phyloP scores from a whole-genome alignment of 1,140 invertebrate species.

The Eupristina koningsbergeri region DNA sequence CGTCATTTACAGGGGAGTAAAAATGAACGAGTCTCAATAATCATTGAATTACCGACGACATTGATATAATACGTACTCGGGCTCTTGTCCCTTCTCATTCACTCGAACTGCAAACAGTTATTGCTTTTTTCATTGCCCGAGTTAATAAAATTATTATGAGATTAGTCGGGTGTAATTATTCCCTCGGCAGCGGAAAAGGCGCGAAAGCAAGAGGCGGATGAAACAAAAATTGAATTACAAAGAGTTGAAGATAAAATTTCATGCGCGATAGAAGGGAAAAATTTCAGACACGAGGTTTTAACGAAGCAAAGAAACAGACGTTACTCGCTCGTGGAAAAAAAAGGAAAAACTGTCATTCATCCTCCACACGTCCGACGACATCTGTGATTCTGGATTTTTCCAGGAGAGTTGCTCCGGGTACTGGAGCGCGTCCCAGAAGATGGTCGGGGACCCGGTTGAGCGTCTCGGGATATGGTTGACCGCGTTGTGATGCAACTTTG shows the following conservation, averaged over 20 bases:
- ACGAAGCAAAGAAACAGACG: not conserved
- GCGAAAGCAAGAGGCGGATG: too few species aligned
- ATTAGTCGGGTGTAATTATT: not conserved
- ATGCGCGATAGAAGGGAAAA: not conserved
- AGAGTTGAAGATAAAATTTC: not conserved
- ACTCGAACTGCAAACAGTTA: too few species aligned
- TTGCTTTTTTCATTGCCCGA: not conserved
- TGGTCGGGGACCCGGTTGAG: not conserved
- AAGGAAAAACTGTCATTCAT: not conserved
- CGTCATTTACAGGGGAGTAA: not conserved
- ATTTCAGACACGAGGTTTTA: not conserved
- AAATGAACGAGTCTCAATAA: too few species aligned
- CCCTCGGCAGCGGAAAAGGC: not conserved
- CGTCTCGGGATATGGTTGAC: not conserved
- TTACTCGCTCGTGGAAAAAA: not conserved
- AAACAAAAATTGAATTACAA: not conserved
- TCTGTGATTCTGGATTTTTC: not conserved
- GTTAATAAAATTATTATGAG: not conserved
- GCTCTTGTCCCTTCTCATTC: too few species aligned
- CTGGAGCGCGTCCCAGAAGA: too few species aligned
- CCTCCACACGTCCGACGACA: not conserved
- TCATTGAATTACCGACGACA: too few species aligned
- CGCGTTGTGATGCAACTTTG: not conserved
- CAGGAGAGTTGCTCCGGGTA: too few species aligned
- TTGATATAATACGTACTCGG: too few species aligned